Evolutionary conservation across 2,113 vertebrate species (phyloP).

Genomic region (Laterallus jamaicensis): DNA sequence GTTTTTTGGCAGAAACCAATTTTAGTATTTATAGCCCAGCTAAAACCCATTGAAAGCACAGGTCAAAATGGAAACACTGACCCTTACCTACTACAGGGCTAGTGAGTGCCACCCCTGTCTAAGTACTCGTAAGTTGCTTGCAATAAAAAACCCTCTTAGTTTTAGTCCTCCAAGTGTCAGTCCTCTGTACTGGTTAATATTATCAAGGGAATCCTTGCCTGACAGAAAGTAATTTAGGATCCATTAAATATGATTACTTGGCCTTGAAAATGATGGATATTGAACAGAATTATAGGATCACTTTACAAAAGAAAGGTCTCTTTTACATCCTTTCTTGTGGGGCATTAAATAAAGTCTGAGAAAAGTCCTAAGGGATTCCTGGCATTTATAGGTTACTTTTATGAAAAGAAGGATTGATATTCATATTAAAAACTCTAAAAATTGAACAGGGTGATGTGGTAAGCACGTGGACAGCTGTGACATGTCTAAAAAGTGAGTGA

Average conservation of each 20-base stretch:
- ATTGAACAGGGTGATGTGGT: conserved; percentile 63
- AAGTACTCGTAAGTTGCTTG: conserved; percentile 58
- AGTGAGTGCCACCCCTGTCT: background rate
- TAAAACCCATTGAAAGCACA: conserved; percentile 38
- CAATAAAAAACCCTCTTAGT: conserved; percentile 66
- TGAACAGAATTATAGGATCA: conserved; percentile 80
- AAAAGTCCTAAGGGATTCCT: conserved; percentile 68
- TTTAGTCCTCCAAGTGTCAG: conserved; percentile 62
- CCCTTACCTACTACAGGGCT: background rate
- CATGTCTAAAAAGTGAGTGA: conserved; percentile 74
- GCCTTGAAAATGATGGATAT: conserved; percentile 82
- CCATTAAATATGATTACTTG: conserved; percentile 84
- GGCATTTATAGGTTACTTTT: conserved; percentile 77
- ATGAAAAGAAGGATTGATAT: conserved; percentile 76
- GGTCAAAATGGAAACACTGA: conserved; percentile 30
- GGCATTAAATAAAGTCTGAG: conserved; percentile 76
- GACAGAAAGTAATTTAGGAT: conserved; percentile 81
- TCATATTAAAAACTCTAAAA: conserved; percentile 75
- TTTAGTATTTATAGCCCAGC: conserved; percentile 40
- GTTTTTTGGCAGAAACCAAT: conserved; percentile 45
- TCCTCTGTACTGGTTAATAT: conserved; percentile 73
- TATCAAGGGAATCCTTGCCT: conserved; percentile 75
- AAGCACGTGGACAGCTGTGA: conserved; percentile 71
- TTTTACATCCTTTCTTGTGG: conserved; percentile 77
- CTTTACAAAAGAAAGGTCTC: conserved; percentile 82